Conservation (phyloP, 1,140 invertebrate genomes). For the Heliconius congener region DNA sequence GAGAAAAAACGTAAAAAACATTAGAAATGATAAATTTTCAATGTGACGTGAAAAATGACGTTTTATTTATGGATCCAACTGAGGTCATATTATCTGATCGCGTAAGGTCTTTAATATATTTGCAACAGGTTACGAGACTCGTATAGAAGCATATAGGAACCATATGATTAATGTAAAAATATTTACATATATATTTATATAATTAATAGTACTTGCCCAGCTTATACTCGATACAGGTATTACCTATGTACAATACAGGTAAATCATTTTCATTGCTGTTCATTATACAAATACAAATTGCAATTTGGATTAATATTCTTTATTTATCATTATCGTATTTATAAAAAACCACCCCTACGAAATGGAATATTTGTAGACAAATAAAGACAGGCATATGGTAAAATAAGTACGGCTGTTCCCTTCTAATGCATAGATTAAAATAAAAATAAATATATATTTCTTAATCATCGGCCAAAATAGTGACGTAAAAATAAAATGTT, state of each 20-base stretch:
- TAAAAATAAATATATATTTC: no score
- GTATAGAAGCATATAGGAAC: neutral
- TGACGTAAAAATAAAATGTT: no score
- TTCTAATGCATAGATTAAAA: no score
- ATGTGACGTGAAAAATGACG: conserved; percentile 66
- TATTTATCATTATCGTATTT: neutral
- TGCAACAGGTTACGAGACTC: conserved; percentile 19
- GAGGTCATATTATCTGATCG: conserved; percentile 28
- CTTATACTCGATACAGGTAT: neutral
- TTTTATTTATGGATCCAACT: conserved; percentile 64
- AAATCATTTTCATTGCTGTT: neutral
- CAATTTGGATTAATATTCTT: neutral
- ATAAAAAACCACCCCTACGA: neutral
- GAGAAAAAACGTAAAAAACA: conserved; percentile 52
- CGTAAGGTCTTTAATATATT: conserved; percentile 26
- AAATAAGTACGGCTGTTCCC: neutral
- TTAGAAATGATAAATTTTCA: conserved; percentile 73
- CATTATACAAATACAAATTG: neutral
- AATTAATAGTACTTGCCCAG: neutral
- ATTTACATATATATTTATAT: conserved; percentile 11
- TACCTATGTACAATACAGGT: neutral
- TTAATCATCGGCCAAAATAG: neutral
- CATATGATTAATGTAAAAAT: conserved; percentile 16
- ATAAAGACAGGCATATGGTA: neutral
- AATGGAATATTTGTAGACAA: neutral